Conservation (phyloP, 2,888 invertebrate species). For the Ennomos fuscantarius region DNA sequence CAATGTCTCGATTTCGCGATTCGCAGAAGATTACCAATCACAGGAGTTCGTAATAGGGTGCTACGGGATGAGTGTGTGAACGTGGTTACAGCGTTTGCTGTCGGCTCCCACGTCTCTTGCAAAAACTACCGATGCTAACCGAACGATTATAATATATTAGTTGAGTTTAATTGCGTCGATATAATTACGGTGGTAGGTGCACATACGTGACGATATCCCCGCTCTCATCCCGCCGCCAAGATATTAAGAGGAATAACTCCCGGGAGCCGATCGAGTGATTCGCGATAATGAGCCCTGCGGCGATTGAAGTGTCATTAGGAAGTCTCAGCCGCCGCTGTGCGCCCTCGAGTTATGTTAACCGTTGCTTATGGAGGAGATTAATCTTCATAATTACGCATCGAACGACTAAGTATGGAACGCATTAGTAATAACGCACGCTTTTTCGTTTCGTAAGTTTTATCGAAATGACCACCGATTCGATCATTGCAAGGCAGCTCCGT, state of each 20-base stretch:
- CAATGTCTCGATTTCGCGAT: conserved; percentile 51
- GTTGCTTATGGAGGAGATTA: conserved; percentile 69
- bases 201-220: conserved; percentile 84
- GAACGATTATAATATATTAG: conserved; percentile 85
- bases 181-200: conserved; percentile 78
- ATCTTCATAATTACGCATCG: conserved; percentile 73
- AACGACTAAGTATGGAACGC: conserved; percentile 50
- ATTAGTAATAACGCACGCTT: conserved; percentile 51
- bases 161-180: conserved; percentile 82
- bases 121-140: conserved; percentile 79
- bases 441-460: conserved; percentile 33
- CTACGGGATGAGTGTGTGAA: conserved; percentile 64
- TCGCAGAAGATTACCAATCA: conserved; percentile 61
- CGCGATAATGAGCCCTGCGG: conserved; percentile 80
- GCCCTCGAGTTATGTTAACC: conserved; percentile 76
- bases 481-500: conserved; percentile 8
- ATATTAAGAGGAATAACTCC: conserved; percentile 83
- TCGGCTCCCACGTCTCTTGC: conserved; percentile 69
- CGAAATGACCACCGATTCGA: conserved; percentile 29
- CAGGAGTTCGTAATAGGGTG: conserved; percentile 63
- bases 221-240: conserved; percentile 68
- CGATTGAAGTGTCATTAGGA: conserved; percentile 85
- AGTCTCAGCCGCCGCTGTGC: conserved; percentile 78
- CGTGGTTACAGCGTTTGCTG: conserved; percentile 59
- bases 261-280: conserved; percentile 79